These are phyloP conservation scores for Entelurus aequoreus DNA, from an alignment of 2,113 vertebrate genomes.

Conservation along the genomic window DNA sequence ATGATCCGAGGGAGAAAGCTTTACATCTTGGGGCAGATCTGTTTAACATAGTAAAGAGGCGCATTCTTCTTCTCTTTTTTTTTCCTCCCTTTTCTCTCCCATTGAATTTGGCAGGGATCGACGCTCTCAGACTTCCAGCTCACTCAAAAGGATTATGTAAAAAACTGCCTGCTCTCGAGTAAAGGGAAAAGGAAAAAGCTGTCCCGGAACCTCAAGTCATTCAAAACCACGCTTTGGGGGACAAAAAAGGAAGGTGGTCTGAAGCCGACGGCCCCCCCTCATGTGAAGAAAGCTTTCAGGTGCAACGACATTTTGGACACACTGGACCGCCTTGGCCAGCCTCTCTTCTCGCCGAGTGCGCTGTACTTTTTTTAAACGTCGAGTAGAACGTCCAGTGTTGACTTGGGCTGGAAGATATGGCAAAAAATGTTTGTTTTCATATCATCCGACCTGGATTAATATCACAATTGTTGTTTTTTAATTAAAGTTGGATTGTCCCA, in stretches of 20 bases:
- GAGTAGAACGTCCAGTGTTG: not conserved
- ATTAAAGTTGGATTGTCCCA: too few relatives aligned
- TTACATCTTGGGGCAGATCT: conserved; percentile 9
- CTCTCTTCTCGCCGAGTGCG: not conserved
- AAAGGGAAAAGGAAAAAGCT: conserved; percentile 2
- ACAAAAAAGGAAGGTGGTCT: conserved; percentile 4
- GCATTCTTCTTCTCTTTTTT: conserved; percentile 3
- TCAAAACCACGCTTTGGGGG: not conserved
- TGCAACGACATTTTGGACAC: not conserved
- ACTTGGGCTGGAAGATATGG: not conserved
- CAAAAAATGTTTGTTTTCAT: too few relatives aligned
- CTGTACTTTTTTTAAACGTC: not conserved
- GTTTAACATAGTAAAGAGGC: conserved; percentile 12
- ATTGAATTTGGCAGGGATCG: conserved; percentile 11
- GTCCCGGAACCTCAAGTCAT: conserved; percentile 3
- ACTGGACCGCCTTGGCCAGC: not conserved
- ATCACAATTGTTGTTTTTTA: too few relatives aligned
- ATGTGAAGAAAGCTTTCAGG: conserved; percentile 2
- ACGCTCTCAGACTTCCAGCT: conserved; percentile 12
- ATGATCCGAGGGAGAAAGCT: conserved; percentile 1
- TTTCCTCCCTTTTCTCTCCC: not conserved
- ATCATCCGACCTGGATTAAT: too few relatives aligned
- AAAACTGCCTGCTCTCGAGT: conserved; percentile 3
- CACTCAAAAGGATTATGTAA: conserved; percentile 14
- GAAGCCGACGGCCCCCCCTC: not conserved